These are phyloP conservation scores for Autographa pulchrina DNA, from an alignment of 2,888 invertebrate species.

Conservation along the genomic window DNA sequence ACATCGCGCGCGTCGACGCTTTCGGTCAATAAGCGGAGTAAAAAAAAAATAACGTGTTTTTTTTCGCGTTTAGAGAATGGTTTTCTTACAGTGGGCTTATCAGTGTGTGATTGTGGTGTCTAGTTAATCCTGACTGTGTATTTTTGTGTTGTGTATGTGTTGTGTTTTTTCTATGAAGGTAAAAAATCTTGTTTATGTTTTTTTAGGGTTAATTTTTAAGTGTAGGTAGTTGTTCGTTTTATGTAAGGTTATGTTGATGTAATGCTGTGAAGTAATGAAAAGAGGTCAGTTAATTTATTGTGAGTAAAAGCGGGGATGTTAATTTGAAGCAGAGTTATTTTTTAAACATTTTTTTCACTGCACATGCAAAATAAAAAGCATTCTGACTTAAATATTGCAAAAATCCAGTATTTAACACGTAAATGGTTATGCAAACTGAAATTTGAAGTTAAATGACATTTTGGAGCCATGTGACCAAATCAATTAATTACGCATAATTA, in stretches of 20 bases:
- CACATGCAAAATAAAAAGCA: not conserved
- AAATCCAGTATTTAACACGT: not conserved
- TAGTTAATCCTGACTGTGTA: constrained; percentile 59
- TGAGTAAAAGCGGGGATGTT: not conserved
- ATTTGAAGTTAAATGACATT: not conserved
- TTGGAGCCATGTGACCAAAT: not conserved
- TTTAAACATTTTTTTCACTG: not conserved
- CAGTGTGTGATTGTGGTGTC: constrained; percentile 62
- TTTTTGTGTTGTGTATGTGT: constrained; percentile 63
- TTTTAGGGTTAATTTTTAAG: constrained; percentile 12
- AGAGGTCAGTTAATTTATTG: not conserved
- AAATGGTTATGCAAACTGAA: not conserved
- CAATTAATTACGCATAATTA: not conserved
- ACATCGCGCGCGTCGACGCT: constrained; percentile 79
- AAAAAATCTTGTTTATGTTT: constrained; percentile 45
- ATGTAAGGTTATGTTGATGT: not conserved
- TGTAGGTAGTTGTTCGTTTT: not conserved
- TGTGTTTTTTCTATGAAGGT: constrained; percentile 59
- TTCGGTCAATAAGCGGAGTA: constrained; percentile 58
- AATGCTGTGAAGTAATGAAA: not conserved
- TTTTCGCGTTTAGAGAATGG: constrained; percentile 44
- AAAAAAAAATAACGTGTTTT: constrained; percentile 54
- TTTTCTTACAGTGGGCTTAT: constrained; percentile 61
- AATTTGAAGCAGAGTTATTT: not conserved
- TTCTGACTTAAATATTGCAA: not conserved